Conservation (phyloP, 2,888 invertebrate genomes). For the Xestobium rufovillosum region DNA sequence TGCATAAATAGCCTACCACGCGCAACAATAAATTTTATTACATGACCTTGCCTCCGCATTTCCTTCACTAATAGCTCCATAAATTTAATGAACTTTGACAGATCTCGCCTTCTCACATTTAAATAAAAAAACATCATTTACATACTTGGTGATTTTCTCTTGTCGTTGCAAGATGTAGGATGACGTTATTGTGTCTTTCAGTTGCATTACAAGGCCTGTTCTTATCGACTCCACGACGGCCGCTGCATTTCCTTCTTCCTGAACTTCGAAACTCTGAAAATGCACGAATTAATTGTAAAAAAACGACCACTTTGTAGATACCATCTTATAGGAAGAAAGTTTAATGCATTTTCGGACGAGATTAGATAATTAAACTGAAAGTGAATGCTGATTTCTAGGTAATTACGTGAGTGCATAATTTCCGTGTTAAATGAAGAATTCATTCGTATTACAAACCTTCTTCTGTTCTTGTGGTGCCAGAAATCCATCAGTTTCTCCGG, state of each 20-base stretch:
- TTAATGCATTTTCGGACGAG: no score
- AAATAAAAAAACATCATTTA: slow-evolving; percentile 17
- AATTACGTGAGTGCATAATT: slow-evolving; percentile 1
- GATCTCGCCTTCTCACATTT: no score
- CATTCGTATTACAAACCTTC: slow-evolving; percentile 27
- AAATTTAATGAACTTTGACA: no score
- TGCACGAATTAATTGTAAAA: slow-evolving; percentile 1
- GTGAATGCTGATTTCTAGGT: no score
- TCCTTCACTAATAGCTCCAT: no score
- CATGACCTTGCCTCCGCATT: no score
- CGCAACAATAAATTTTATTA: no score
- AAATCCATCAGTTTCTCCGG: slow-evolving; percentile 39
- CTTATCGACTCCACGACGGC: slow-evolving; percentile 76
- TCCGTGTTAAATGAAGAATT: not conserved
- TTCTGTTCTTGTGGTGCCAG: slow-evolving; percentile 39
- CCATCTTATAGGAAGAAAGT: no score
- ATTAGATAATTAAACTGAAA: no score
- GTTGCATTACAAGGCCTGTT: slow-evolving; percentile 77
- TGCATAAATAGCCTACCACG: no score
- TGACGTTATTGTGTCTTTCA: slow-evolving; percentile 72
- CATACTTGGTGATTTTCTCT: slow-evolving; percentile 66
- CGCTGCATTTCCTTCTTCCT: slow-evolving; percentile 70
- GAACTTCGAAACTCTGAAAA: slow-evolving; percentile 51
- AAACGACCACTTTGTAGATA: no score
- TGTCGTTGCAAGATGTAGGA: slow-evolving; percentile 64